A percentile compares a stretch with the other conserved stretches of the same genome.
Conservation (phyloP, 2,888 invertebrate genomes). For the Harpagoxenus sublaevis region DNA sequence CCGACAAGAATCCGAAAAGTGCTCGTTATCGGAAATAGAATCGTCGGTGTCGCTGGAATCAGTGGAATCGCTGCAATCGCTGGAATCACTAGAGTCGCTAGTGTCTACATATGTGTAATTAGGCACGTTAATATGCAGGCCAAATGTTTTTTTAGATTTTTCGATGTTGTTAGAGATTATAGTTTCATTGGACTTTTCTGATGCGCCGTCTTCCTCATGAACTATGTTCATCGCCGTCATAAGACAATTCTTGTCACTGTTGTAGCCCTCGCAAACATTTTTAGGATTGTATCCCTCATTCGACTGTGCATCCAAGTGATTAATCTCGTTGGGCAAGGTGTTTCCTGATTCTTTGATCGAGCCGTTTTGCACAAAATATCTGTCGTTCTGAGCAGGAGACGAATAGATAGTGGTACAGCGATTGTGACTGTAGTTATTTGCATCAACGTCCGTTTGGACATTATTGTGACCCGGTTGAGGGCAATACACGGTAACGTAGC, state of each 20-base stretch:
- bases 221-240: constrained; percentile 68
- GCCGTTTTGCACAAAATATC: neutral
- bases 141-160: neutral
- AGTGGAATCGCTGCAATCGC: constrained; percentile 53
- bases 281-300: neutral
- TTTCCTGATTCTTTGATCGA: neutral
- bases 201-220: constrained; percentile 64
- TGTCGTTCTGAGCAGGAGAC: neutral
- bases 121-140: constrained; percentile 61
- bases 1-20: constrained; percentile 57
- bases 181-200: neutral
- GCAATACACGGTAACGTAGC: constrained; percentile 33
- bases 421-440: neutral
- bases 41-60: constrained; percentile 50
- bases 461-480: constrained; percentile 48
- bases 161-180: neutral
- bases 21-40: constrained; percentile 67
- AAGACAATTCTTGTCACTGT: constrained; percentile 52
- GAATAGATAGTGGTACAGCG: no score
- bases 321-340: constrained; percentile 6
- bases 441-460: constrained; percentile 2
- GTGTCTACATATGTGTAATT: constrained; percentile 74
- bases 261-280: constrained; percentile 51
- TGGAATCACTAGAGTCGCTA: constrained; percentile 68
- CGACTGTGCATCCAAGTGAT: constrained; percentile 26